phyloP scores from a whole-genome alignment of 2,797 vertebrate species.

The Pipistrellus pipistrellus region DNA sequence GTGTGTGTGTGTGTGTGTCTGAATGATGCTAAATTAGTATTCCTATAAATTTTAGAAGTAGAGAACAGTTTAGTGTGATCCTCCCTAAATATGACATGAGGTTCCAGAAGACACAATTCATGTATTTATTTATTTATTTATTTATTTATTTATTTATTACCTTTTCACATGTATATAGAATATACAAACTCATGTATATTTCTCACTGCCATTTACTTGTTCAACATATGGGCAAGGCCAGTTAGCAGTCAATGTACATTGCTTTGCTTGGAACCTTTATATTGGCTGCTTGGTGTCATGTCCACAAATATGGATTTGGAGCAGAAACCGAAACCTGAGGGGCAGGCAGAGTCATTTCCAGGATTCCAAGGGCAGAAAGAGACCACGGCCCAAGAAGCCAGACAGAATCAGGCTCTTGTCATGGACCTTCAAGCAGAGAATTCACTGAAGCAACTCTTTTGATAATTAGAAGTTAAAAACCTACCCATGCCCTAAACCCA shows the following conservation, averaged over 20 bases:
- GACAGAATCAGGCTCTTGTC: background rate
- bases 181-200: background rate
- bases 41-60: background rate
- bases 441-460: background rate
- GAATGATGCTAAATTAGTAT: background rate
- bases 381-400: background rate
- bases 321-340: background rate
- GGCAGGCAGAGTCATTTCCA: background rate
- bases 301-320: background rate
- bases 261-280: constrained; percentile 21
- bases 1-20: background rate
- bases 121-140: no score
- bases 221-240: background rate
- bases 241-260: background rate
- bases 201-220: constrained; percentile 20
- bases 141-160: no score
- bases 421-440: background rate
- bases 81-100: background rate
- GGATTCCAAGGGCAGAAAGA: background rate
- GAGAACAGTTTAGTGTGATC: background rate
- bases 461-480: background rate
- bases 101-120: background rate
- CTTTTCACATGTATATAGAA: background rate
- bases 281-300: background rate
- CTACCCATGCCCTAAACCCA: background rate